Evolutionary conservation across 2,797 vertebrate genomes (phyloP).

Genomic region (Enteromius fasciolatus): DNA sequence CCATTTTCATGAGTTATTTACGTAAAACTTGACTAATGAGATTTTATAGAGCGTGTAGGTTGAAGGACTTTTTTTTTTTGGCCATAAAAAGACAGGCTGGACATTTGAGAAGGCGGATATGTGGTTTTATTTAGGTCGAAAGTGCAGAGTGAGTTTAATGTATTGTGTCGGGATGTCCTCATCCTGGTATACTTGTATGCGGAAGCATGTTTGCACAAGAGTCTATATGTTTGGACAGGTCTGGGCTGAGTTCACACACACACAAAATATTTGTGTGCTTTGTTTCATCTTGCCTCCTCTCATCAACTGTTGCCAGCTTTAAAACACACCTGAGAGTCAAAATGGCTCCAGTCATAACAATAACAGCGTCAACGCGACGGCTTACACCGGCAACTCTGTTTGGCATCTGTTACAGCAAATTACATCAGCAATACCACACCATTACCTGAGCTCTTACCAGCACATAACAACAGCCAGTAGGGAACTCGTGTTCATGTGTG

Average conservation of each 20-base stretch:
- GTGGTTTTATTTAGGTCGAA: not conserved
- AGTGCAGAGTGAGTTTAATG: slow-evolving; percentile 6
- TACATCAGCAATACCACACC: slow-evolving; percentile 70
- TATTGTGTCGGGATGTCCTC: slow-evolving; percentile 5
- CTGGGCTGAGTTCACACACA: not conserved
- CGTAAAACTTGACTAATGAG: slow-evolving; percentile 6
- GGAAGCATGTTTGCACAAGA: slow-evolving; percentile 27
- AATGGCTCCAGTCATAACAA: slow-evolving; percentile 55
- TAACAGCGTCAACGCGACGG: slow-evolving; percentile 49
- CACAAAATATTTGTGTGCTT: slow-evolving; percentile 25
- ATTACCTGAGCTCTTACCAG: slow-evolving; percentile 59
- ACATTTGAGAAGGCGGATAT: not conserved
- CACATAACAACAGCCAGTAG: slow-evolving; percentile 59
- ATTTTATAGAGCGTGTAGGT: too few relatives aligned
- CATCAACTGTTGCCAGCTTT: slow-evolving; percentile 48
- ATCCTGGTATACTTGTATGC: not conserved
- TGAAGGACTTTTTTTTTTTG: not conserved
- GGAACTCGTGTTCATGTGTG: slow-evolving; percentile 46
- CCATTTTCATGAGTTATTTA: slow-evolving; percentile 17
- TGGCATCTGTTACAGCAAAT: slow-evolving; percentile 76
- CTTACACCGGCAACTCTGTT: slow-evolving; percentile 66
- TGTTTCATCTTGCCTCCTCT: slow-evolving; percentile 47
- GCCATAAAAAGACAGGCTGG: not conserved
- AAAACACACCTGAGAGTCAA: slow-evolving; percentile 58
- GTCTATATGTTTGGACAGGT: slow-evolving; percentile 4